phyloP scores from a whole-genome alignment of 2,797 vertebrate genomes.

The Poecilia gillii region DNA sequence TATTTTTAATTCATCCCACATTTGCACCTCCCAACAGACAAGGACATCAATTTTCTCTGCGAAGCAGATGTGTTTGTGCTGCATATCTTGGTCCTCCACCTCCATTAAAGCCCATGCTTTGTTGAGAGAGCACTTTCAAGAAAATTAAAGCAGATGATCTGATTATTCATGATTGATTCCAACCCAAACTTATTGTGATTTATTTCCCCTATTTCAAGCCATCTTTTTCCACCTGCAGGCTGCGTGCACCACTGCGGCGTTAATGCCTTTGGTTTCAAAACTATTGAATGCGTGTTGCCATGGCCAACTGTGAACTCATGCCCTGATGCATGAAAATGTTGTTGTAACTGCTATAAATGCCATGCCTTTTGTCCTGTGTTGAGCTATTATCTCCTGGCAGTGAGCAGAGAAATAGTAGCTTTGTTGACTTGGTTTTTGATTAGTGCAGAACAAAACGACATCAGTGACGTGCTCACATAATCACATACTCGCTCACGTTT shows the following conservation, averaged over 20 bases:
- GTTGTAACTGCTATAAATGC: slow-evolving; percentile 32
- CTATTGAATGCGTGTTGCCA: slow-evolving; percentile 12
- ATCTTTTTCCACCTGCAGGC: slow-evolving; percentile 42
- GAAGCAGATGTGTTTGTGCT: slow-evolving; percentile 37
- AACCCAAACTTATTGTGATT: slow-evolving; percentile 50
- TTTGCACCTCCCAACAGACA: slow-evolving; percentile 44
- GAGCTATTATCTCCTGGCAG: slow-evolving; percentile 47
- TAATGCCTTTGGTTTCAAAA: slow-evolving; percentile 24
- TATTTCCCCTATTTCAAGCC: slow-evolving; percentile 40
- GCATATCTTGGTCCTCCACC: slow-evolving; percentile 48
- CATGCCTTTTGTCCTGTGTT: slow-evolving; percentile 35
- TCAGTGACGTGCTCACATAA: slow-evolving; percentile 26
- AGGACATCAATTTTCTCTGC: slow-evolving; percentile 58
- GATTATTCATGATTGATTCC: slow-evolving; percentile 68
- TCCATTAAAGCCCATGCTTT: slow-evolving; percentile 58
- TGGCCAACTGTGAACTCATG: slow-evolving; percentile 11
- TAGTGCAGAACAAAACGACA: slow-evolving; percentile 36
- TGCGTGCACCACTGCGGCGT: slow-evolving; percentile 13
- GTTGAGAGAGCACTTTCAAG: slow-evolving; percentile 53
- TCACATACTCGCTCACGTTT: slow-evolving; percentile 14
- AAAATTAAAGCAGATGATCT: slow-evolving; percentile 63
- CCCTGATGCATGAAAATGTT: slow-evolving; percentile 29
- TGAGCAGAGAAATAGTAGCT: slow-evolving; percentile 25
- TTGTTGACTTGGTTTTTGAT: slow-evolving; percentile 62
- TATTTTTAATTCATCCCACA: slow-evolving; percentile 44